phyloP scores from a whole-genome alignment of 2,888 invertebrate genomes.

The Geophilus truncorum region DNA sequence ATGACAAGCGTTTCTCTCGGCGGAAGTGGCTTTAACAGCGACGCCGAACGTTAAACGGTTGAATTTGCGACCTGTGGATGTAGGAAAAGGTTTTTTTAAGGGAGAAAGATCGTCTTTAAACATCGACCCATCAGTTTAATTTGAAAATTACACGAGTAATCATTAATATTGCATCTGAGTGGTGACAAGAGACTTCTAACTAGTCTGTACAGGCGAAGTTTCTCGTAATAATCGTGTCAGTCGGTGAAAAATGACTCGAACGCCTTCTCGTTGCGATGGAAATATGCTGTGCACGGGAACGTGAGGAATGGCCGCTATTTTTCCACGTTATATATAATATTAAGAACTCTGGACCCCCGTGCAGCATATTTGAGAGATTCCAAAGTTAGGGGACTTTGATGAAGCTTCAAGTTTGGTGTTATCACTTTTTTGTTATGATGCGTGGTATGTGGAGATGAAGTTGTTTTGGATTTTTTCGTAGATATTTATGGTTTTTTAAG shows the following conservation, averaged over 20 bases:
- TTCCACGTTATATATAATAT: not conserved
- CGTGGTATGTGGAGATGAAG: too few relatives aligned
- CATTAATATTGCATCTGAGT: constrained; percentile 17
- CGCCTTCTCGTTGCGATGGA: not conserved
- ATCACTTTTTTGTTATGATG: too few relatives aligned
- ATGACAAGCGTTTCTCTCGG: not conserved
- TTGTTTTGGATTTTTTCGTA: not conserved
- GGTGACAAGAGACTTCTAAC: constrained; percentile 12
- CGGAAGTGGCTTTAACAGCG: constrained; percentile 4
- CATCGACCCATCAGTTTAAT: not conserved
- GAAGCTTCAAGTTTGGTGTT: not conserved
- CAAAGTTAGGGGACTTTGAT: not conserved
- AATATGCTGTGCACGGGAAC: not conserved
- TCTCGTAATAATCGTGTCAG: not conserved
- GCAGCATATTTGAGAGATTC: not conserved
- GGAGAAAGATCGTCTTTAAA: not conserved
- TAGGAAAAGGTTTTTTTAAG: not conserved
- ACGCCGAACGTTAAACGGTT: constrained; percentile 1
- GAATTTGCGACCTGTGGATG: not conserved
- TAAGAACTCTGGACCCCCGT: not conserved
- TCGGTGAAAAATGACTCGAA: not conserved
- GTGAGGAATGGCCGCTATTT: constrained; percentile 10
- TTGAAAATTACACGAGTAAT: constrained; percentile 13
- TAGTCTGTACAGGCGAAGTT: not conserved
- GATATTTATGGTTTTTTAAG: not conserved